Conservation (phyloP, 2,888 invertebrate species). For the Drosophila parthenogenetica region DNA sequence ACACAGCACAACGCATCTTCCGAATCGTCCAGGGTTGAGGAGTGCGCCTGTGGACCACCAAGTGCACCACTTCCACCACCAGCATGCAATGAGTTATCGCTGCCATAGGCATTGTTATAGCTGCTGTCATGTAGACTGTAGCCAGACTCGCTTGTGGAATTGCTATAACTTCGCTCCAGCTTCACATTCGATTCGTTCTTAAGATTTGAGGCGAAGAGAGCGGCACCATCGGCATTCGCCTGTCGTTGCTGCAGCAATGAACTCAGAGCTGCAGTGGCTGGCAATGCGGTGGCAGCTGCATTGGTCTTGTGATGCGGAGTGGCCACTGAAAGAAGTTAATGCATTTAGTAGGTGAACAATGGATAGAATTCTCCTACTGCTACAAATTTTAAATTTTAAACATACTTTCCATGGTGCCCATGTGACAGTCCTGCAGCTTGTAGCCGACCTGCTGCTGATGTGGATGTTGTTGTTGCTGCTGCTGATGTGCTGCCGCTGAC, state of each 20-base stretch:
- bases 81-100: constrained; percentile 64
- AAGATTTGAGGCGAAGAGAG: constrained; percentile 53
- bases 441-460: constrained; percentile 58
- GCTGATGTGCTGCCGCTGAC: constrained; percentile 24
- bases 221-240: constrained; percentile 61
- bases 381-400: background rate
- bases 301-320: constrained; percentile 51
- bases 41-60: constrained; percentile 74
- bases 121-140: constrained; percentile 63
- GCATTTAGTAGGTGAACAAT: background rate
- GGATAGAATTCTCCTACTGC: too few species aligned
- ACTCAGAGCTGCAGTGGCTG: constrained; percentile 62
- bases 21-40: constrained; percentile 73
- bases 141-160: constrained; percentile 75
- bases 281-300: constrained; percentile 38
- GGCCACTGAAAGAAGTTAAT: constrained; percentile 49
- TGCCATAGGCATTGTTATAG: constrained; percentile 64
- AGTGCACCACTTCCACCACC: constrained; percentile 26
- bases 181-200: constrained; percentile 76
- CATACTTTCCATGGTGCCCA: constrained; percentile 77
- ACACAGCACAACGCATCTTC: constrained; percentile 81
- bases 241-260: constrained; percentile 73
- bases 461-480: constrained; percentile 25
- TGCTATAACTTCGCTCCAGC: constrained; percentile 74
- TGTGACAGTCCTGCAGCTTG: constrained; percentile 76